Conservation (phyloP, 2,113 vertebrate species). For the Brachionichthys hirsutus region DNA sequence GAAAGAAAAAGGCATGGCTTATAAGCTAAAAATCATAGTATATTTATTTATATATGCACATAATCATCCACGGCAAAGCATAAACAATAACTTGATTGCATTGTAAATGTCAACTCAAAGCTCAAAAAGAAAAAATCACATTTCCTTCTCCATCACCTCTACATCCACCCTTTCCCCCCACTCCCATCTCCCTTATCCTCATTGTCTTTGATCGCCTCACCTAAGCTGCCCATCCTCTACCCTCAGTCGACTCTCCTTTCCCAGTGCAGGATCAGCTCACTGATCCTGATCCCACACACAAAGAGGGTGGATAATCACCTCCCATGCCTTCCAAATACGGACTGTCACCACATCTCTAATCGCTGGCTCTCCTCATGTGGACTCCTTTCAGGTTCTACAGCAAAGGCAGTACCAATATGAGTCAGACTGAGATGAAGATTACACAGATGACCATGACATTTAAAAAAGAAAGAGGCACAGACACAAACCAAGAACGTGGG, state of each 20-base stretch:
- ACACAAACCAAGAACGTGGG: too few relatives aligned
- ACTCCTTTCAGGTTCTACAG: slow-evolving; percentile 10
- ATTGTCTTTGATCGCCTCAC: slow-evolving; percentile 29
- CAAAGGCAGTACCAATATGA: not conserved
- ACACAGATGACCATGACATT: too few relatives aligned
- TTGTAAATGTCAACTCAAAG: slow-evolving; percentile 35
- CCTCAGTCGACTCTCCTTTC: slow-evolving; percentile 30
- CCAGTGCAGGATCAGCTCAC: slow-evolving; percentile 50
- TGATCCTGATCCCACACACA: slow-evolving; percentile 63
- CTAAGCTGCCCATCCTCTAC: slow-evolving; percentile 27
- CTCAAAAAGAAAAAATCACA: slow-evolving; percentile 28
- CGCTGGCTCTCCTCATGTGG: slow-evolving; percentile 47
- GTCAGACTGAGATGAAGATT: not conserved
- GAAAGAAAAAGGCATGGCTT: slow-evolving; percentile 13
- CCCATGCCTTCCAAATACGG: slow-evolving; percentile 50
- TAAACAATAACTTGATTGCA: slow-evolving; percentile 38
- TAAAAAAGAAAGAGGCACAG: too few relatives aligned
- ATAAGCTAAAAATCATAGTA: slow-evolving; percentile 23
- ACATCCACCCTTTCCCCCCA: not conserved
- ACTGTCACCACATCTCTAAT: slow-evolving; percentile 57
- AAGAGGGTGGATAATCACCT: slow-evolving; percentile 66
- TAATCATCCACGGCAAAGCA: slow-evolving; percentile 19
- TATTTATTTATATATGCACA: slow-evolving; percentile 24
- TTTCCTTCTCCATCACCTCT: not conserved
- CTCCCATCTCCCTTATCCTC: slow-evolving; percentile 4